These are phyloP conservation scores for Galerucella pusilla DNA, from an alignment of 2,888 invertebrate species.

Conservation along the genomic window DNA sequence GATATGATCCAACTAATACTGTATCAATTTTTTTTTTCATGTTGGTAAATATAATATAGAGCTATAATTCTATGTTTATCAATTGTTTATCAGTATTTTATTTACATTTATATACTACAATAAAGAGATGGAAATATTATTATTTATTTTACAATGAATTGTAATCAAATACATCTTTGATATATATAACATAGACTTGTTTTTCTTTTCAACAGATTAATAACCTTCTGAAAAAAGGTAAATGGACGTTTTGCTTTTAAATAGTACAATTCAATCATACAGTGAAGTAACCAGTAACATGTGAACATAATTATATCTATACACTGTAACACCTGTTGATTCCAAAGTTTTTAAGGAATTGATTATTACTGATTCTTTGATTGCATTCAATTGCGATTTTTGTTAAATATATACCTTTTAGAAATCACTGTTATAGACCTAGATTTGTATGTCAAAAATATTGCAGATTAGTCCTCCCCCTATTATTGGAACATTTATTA, in stretches of 20 bases:
- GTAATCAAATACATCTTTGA: constrained; percentile 19
- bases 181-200: constrained; percentile 1
- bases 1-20: too few species aligned
- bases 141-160: constrained; percentile 2
- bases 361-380: neutral
- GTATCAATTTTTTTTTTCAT: too few species aligned
- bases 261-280: constrained; percentile 2
- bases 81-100: constrained; percentile 10
- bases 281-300: neutral
- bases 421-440: constrained; percentile 27
- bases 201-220: constrained; percentile 28
- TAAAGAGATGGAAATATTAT: neutral
- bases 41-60: neutral
- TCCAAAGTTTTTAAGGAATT: neutral
- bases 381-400: constrained; percentile 6
- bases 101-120: constrained; percentile 14
- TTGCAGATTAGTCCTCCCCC: constrained; percentile 26
- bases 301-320: constrained; percentile 1
- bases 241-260: constrained; percentile 13
- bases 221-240: constrained; percentile 23
- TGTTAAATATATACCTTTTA: constrained; percentile 9
- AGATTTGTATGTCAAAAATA: constrained; percentile 25
- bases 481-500: constrained; percentile 16
- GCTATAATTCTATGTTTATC: neutral
- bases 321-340: constrained; percentile 35